Evolutionary conservation across 2,113 vertebrate species (phyloP), one percentile per base, ranked within the genome.

Genomic region (Psittacula cyanocephala): DNA sequence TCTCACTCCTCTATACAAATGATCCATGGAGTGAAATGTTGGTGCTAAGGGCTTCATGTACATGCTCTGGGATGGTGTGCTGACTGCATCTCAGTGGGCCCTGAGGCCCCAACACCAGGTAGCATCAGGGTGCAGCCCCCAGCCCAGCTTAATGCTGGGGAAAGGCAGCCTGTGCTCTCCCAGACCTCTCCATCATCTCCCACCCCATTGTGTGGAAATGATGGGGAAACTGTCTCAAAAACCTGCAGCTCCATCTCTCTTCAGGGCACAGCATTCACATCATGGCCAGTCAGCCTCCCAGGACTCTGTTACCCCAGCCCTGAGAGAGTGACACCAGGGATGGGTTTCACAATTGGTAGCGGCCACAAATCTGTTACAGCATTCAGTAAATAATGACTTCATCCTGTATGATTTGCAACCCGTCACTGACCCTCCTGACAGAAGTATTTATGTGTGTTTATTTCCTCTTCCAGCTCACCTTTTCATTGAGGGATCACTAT

Each of bases 131-230:
- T 39, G 7, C 29, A 69, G 9, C 18, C 33, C 39, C 62, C 28
- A 88, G 35, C 64, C 43, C 62, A 23, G 28, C 24, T 29, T 17
- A 2, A 8, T 16, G 14, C 27, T 3, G 4, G 31, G 37, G n/a
- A 14, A 46, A 23, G 25, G 43, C 68, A 88, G 76, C 49, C 52
- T 20, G 0, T 4, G 29, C 41, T 67, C 39, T 47, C 59, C 39
- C 37, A 47, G 64, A 29, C 10, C 28, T 67, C n/a, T 55, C 35
- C 47, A 37, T 24, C 28, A 17, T 49, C 81, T 60, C 50, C 39
- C 1, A 0, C 0, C 1, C 8, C 3, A 0, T 7, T 33, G 16
- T 11, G 11, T 49, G 46, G 37, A 24, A 9, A 4, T 2, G 68
- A 68, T 53, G 68, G 47, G 57, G 68, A 22, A 1, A 69, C 6